These are phyloP conservation scores for Enteromius fasciolatus DNA, from an alignment of 2,797 vertebrate species.

Conservation along the genomic window DNA sequence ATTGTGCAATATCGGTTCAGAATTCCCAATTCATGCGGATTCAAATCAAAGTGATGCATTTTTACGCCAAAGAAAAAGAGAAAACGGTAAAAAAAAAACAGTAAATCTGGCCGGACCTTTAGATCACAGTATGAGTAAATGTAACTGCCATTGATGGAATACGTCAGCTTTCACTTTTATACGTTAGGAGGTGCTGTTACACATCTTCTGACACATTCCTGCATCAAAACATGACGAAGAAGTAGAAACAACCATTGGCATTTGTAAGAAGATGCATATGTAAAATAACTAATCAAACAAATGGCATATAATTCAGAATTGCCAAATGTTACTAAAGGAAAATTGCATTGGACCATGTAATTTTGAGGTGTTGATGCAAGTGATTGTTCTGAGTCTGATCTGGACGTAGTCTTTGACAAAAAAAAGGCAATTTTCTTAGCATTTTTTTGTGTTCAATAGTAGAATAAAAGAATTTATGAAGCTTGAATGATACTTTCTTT, in stretches of 20 bases:
- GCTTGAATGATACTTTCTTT: background rate
- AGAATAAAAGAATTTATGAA: background rate
- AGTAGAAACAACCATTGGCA: background rate
- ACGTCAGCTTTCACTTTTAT: background rate
- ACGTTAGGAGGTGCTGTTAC: background rate
- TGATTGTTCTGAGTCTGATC: background rate
- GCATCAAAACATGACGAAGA: background rate
- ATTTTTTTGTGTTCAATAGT: background rate
- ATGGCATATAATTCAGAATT: background rate
- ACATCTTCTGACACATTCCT: background rate
- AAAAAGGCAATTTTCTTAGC: background rate
- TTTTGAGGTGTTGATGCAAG: background rate
- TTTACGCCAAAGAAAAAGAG: background rate
- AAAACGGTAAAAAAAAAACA: background rate
- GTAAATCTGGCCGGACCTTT: background rate
- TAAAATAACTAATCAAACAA: background rate
- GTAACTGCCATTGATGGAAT: background rate
- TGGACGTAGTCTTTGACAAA: too few relatives aligned
- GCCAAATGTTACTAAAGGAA: background rate
- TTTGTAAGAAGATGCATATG: background rate
- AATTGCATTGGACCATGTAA: background rate
- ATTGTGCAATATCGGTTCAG: background rate
- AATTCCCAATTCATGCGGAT: background rate
- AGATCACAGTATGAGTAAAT: background rate
- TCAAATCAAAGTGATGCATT: background rate